These are phyloP conservation scores for Cheumatopsyche charites DNA, from an alignment of 1,140 invertebrate species.

Conservation along the genomic window DNA sequence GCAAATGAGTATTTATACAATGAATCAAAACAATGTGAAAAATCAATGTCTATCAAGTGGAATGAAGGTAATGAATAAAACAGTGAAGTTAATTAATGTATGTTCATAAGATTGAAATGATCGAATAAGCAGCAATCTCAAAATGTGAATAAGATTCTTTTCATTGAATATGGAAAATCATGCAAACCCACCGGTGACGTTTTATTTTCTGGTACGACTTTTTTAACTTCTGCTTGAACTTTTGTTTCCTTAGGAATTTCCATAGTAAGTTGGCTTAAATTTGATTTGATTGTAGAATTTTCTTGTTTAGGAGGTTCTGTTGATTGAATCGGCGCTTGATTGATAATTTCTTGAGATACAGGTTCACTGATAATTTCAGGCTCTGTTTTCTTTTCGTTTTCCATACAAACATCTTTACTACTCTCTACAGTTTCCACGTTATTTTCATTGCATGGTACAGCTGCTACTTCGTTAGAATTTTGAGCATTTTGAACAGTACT, in stretches of 20 bases:
- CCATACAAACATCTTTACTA: slow-evolving; percentile 37
- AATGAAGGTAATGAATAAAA: too few relatives aligned
- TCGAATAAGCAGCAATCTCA: neutral
- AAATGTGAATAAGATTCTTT: neutral
- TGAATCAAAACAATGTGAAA: too few relatives aligned
- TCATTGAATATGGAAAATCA: neutral
- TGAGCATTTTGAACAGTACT: slow-evolving; percentile 34
- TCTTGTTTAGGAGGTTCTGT: slow-evolving; percentile 1
- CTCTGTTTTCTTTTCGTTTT: slow-evolving; percentile 15
- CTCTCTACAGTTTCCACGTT: slow-evolving; percentile 24
- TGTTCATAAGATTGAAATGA: neutral
- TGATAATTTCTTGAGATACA: neutral
- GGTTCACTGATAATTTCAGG: neutral
- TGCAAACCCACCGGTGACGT: neutral
- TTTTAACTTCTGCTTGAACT: neutral
- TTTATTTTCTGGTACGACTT: neutral
- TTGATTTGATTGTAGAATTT: slow-evolving; percentile 2
- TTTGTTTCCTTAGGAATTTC: slow-evolving; percentile 26
- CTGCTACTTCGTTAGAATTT: slow-evolving; percentile 4
- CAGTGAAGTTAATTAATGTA: neutral
- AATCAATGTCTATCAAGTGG: too few relatives aligned
- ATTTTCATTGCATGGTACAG: slow-evolving; percentile 13
- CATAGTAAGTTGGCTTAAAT: slow-evolving; percentile 26
- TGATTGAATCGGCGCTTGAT: neutral
- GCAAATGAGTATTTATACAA: too few relatives aligned